Evolutionary conservation across 2,888 invertebrate genomes (phyloP).

Genomic region (Aphrophora alni): DNA sequence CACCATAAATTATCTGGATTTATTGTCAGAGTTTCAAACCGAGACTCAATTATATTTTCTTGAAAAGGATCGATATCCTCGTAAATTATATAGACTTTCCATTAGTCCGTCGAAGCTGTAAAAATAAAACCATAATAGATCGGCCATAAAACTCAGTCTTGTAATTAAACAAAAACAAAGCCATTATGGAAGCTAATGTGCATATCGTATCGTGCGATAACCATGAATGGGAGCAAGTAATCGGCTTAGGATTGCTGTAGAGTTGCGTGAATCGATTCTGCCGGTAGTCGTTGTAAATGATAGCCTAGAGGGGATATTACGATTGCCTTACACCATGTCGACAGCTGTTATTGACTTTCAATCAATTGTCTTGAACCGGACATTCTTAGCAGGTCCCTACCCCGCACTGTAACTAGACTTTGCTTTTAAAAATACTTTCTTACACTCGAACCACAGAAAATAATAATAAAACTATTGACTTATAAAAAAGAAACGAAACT

Average conservation of each 20-base stretch:
- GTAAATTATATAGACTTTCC: not conserved
- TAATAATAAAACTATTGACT: no score
- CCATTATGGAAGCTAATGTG: not conserved
- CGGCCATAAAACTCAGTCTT: not conserved
- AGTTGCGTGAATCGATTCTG: not conserved
- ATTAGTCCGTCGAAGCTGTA: not conserved
- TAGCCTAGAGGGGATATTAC: not conserved
- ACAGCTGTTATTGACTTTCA: not conserved
- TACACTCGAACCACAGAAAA: no score
- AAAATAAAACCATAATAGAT: not conserved
- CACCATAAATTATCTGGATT: not conserved
- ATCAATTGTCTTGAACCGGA: not conserved
- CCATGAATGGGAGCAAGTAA: not conserved
- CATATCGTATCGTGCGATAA: not conserved
- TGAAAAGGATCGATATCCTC: not conserved
- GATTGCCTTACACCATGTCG: not conserved
- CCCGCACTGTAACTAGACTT: not conserved
- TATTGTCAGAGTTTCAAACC: not conserved
- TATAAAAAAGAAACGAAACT: no score
- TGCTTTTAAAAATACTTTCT: not conserved
- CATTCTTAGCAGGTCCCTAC: not conserved
- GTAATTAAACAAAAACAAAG: not conserved
- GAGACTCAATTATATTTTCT: not conserved
- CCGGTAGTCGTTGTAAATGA: not conserved
- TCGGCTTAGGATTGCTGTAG: not conserved